phyloP scores from a whole-genome alignment of 2,113 vertebrate genomes.

The Pipa parva region DNA sequence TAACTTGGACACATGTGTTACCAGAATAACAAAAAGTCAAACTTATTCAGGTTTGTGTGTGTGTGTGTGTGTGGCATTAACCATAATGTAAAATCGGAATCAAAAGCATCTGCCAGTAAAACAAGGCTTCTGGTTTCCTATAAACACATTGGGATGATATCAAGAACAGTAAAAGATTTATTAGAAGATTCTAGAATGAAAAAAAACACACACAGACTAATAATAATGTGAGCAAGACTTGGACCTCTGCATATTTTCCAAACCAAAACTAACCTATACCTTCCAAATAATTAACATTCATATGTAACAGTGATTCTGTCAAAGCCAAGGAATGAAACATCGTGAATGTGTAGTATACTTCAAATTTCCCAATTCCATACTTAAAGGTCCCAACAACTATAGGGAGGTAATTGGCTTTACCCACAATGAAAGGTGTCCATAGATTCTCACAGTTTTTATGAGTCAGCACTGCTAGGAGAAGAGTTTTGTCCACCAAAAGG shows the following conservation, averaged over 20 bases:
- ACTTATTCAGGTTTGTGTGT: too few species aligned
- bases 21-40: too few species aligned
- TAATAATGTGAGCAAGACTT: neutral
- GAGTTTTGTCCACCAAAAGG: too few species aligned
- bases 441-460: too few species aligned
- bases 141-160: neutral
- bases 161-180: conserved; percentile 8
- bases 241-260: neutral
- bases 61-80: conserved; percentile 1
- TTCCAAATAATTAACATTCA: neutral
- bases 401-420: too few species aligned
- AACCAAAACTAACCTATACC: neutral
- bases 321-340: neutral
- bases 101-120: conserved; percentile 1
- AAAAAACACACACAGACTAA: neutral
- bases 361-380: too few species aligned
- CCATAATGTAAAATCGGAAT: neutral
- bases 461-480: too few species aligned
- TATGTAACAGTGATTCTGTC: neutral
- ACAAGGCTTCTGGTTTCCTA: neutral
- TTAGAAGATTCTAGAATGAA: neutral
- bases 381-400: too few species aligned
- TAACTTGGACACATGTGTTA: too few species aligned
- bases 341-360: neutral
- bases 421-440: too few species aligned